Base-by-base conservation (phyloP, 2,888 invertebrate genomes). In the Stegophylla sp. region DNA sequence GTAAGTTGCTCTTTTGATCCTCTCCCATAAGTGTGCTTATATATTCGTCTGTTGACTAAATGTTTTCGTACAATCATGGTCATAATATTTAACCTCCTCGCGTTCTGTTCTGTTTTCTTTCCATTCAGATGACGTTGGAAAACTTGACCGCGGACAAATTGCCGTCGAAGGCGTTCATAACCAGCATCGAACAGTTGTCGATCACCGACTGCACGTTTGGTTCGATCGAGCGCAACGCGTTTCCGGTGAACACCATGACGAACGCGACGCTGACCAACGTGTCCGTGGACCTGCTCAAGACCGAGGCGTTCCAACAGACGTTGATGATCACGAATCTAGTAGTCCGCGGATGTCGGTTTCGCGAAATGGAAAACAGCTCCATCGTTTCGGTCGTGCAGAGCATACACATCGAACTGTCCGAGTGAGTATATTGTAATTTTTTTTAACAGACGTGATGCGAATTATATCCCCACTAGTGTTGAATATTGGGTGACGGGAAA, bases 91-190 rank as follows among this genome's bases (percentile, higher is more conserved):
- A n/a, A 34, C 34, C 34, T 5, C 34, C 7, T 34, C 7, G 34
- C 7, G 34, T 20, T 7, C 7, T 51, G n/a, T n/a, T n/a, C n/a
- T 51, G n/a, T n/a, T n/a, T n/a, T n/a, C n/a, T n/a, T n/a, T n/a
- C n/a, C 51, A n/a, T 51, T n/a, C 23, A 79, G 79, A 51, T 79
- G 20, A 71, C 41, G 20, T 34, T 79, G 61, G 79, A 79, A 69
- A 34, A 79, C 23, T 20, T 79, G 5, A 34, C 20, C 0, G 23
- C 59, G 4, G 51, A 61, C 41, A 71, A n/a, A 48, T n/a, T 79
- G n/a, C 79, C 79, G 2, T 79, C 79, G 13, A n/a, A 45, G 10
- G 61, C 79, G 26, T 79, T 79, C 51, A 17, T 41, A 12, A 79
- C 79, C n/a, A 34, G 48, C n/a, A 79, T 79, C 51, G 53, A 69